phyloP scores from a whole-genome alignment of 2,797 vertebrate genomes.

The Sebastes diaconus region DNA sequence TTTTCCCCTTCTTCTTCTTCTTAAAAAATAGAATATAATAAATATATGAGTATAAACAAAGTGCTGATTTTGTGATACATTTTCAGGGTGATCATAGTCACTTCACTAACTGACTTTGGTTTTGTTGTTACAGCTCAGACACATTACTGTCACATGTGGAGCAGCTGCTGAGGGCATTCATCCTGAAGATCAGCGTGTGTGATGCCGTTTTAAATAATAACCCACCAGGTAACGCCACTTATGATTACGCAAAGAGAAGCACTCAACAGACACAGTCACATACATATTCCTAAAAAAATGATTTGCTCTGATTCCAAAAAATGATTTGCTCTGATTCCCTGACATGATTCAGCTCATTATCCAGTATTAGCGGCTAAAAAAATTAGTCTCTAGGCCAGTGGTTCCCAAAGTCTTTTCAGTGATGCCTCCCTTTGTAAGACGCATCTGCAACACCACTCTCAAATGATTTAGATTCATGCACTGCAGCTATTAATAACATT shows the following conservation, averaged over 20 bases:
- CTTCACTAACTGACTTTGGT: not conserved
- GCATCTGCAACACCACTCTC: no score
- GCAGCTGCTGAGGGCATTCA: slow-evolving; percentile 94
- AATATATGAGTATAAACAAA: no score
- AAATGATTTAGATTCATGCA: not conserved
- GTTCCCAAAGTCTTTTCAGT: not conserved
- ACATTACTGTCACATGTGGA: slow-evolving; percentile 94
- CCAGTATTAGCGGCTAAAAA: not conserved
- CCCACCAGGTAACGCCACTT: slow-evolving; percentile 87
- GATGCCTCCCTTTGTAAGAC: not conserved
- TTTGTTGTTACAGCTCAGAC: slow-evolving; percentile 86
- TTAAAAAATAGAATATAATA: not conserved
- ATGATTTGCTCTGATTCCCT: not conserved
- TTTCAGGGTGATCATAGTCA: not conserved
- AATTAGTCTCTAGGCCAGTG: not conserved
- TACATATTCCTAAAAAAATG: not conserved
- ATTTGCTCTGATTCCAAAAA: not conserved
- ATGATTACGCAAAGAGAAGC: not conserved
- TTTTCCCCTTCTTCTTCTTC: not conserved
- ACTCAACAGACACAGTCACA: not conserved
- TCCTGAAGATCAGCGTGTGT: slow-evolving; percentile 97
- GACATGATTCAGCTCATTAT: not conserved
- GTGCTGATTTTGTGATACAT: not conserved
- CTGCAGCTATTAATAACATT: not conserved
- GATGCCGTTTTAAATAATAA: slow-evolving; percentile 96